These are phyloP conservation scores for Diadumene lineata DNA, from an alignment of 92 coral and sea anemone species.

Conservation along the genomic window DNA sequence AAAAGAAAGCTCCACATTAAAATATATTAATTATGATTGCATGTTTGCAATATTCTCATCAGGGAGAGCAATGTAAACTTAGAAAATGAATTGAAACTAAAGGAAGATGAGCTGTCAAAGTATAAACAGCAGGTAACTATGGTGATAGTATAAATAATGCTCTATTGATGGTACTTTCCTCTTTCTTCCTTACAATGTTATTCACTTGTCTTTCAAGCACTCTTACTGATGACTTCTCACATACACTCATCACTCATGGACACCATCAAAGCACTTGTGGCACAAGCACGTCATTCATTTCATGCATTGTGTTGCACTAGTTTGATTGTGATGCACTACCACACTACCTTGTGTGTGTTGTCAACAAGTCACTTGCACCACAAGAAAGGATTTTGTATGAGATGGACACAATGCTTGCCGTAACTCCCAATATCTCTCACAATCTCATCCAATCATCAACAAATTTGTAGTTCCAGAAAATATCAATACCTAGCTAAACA, in stretches of 20 bases:
- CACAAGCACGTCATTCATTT: not conserved
- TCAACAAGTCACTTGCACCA: slow-evolving; percentile 13
- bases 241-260: not conserved
- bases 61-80: not conserved
- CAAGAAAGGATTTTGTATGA: slow-evolving; percentile 13
- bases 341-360: not conserved
- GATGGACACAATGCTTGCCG: slow-evolving; percentile 5
- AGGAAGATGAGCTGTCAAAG: slow-evolving; percentile 55
- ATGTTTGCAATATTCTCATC: too few species aligned
- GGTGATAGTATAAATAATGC: not conserved
- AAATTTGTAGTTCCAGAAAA: not conserved
- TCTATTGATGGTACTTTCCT: not conserved
- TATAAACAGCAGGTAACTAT: slow-evolving; percentile 68
- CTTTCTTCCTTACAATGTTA: too few species aligned
- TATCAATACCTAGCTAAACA: too few species aligned
- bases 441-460: slow-evolving; percentile 14
- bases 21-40: too few species aligned
- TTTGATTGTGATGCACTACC: slow-evolving; percentile 6
- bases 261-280: not conserved
- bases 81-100: slow-evolving; percentile 36
- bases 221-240: too few species aligned
- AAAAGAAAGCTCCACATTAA: too few species aligned
- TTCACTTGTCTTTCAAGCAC: too few species aligned
- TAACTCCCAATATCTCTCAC: not conserved
- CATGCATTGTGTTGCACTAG: slow-evolving; percentile 4